Base-by-base conservation (phyloP, 2,888 invertebrate species). In the Cosmorhoe ocellata region DNA sequence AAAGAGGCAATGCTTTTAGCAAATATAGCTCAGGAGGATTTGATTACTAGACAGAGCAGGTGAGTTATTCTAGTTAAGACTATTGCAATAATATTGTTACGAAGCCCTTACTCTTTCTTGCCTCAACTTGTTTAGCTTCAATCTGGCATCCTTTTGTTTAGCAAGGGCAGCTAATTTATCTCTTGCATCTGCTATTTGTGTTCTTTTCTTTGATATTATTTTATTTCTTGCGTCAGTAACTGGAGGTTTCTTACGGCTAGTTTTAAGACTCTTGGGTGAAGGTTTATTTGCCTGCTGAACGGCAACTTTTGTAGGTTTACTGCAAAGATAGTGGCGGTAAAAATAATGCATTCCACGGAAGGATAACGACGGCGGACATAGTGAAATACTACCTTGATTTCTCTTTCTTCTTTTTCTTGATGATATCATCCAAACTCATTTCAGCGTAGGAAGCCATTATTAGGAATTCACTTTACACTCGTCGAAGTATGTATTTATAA, bases 141-240 rank as follows among this genome's bases (percentile, higher is more conserved):
- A 83, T 34, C 96, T 91, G 5, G 96, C 95, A 88, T 96, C 96
- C 56, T 92, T 93, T 45, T 92, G 92, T 69, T 95, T 94, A 0
- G 95, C 95, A 63, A 94, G 93, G 79, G 95, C 93, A 2, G 93
- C 93, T 42, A 97, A 84, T 67, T 95, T 94, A 63, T 97, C 96
- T 52, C 96, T 90, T 0, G 96, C 96, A 90, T 97, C 96, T 0
- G 92, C 91, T 18, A 96, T 93, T 68, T 93, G 94, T 38, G 91
- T 92, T 39, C 96, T 91, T 72, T 95, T 95, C 69, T 95, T 96
- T 38, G 93, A 93, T 60, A 96, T 94, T 31, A 96, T 94, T 81
- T 94, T 95, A 61, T 94, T 92, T 39, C 96, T 91, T 11, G 96
- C 96, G 89, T 96, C 96, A 2, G 85, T 80, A 24, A 91, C 60